Evolutionary conservation across 2,113 vertebrate species (phyloP), one percentile per base, ranked within the genome.

Genomic region (Nymphicus hollandicus): DNA sequence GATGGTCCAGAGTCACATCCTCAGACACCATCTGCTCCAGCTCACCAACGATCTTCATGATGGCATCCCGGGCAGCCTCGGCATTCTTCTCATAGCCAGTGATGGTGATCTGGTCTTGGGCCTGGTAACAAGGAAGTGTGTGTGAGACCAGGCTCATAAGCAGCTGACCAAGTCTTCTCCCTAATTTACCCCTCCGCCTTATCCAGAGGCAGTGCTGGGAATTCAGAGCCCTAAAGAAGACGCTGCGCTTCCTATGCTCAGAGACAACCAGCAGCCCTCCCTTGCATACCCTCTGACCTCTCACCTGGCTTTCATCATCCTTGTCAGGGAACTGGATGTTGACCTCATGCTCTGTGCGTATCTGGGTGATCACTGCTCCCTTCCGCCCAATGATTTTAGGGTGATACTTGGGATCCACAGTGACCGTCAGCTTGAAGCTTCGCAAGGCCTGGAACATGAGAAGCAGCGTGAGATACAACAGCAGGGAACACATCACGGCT

Each of bases 381-480:
- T 99, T 99, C n/a, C 99, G 98, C 23, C 99, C 99, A 13, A 99
- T 99, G 95, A 99, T 99, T 95, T 99, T 99, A 78, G 99, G 99
- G 95, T 99, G 99, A 97, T 99, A 99, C 96, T 99, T 99, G 86
- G 99, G 99, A 95, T 99, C 99, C 94, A 99, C 99, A 96, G 98
- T 98, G 96, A 99, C 99, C 49, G 98, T 99, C 98, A 99, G 97
- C 95, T 99, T 99, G 95, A 99, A 99, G 97, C 99, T 99, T 97
- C 99, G 98, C 97, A 99, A 98, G 90, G 99, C 99, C 99, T 99
- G 92, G 3, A 61, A 61, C 2, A 33, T 69, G 41, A 89, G 19
- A 50, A 65, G 63, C 70, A 94, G 28, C 53, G 18, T 71, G 53
- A 96, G 69, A 53, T 10, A 58, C 18, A 64, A 33, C 55, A 69